A percentile compares a stretch with the other conserved stretches of the same genome.
Evolutionary conservation across 2,113 vertebrate species (phyloP).

Genomic region (Sula dactylatra): DNA sequence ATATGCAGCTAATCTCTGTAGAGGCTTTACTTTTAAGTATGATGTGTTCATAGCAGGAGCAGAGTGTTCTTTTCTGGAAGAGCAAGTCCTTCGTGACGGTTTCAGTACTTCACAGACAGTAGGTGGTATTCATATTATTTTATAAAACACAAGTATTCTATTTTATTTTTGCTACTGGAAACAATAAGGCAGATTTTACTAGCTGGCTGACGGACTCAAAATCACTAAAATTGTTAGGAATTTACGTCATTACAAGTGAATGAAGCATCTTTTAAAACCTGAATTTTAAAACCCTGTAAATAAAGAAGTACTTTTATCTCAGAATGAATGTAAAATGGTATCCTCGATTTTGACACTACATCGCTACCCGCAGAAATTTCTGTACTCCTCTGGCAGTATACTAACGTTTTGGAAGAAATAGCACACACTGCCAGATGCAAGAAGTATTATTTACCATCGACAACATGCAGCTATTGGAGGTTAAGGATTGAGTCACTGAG

Average conservation of each 20-base stretch:
- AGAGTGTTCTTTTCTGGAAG: neutral
- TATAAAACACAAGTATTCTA: neutral
- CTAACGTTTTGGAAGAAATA: neutral
- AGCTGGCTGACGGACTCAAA: neutral
- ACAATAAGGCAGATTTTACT: neutral
- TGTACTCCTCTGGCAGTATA: neutral
- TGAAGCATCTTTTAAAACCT: neutral
- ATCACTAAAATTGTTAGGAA: neutral
- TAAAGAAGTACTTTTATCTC: neutral
- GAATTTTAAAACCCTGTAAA: neutral
- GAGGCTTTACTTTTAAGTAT: neutral
- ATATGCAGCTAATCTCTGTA: neutral
- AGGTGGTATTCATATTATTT: neutral
- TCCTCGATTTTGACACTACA: neutral
- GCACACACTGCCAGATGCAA: neutral
- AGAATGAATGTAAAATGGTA: neutral
- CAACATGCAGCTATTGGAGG: neutral
- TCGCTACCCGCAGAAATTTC: neutral
- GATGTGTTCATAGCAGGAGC: neutral
- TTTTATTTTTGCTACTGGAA: neutral
- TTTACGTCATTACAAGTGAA: accelerated
- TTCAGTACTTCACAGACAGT: neutral
- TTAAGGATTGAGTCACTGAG: neutral
- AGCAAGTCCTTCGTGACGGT: neutral
- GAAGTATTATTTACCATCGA: neutral